A percentile compares a stretch with the other conserved stretches of the same genome.
Evolutionary conservation across 2,113 vertebrate genomes (phyloP).

Genomic region (Ascaphus truei): DNA sequence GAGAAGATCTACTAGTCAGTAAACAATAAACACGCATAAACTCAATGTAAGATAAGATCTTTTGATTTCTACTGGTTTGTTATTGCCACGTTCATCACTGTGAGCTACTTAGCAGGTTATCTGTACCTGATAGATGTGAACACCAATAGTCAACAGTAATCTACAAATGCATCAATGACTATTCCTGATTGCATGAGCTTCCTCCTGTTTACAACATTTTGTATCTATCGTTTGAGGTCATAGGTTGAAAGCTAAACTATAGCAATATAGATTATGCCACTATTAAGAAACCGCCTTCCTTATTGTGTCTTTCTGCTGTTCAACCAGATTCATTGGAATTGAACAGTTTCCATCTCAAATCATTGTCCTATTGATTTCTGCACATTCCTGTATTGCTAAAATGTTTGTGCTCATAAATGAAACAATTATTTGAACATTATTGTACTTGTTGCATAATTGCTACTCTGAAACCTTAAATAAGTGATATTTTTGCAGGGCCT

Average conservation of each 20-base stretch:
- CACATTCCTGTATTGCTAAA: background rate
- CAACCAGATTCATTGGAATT: background rate
- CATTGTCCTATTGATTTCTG: background rate
- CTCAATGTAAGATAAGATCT: constrained; percentile 10
- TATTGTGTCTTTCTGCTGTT: background rate
- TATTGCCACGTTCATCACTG: constrained; percentile 17
- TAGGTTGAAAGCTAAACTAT: background rate
- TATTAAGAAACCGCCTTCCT: background rate
- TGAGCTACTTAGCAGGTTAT: background rate
- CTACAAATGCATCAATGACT: constrained; percentile 17
- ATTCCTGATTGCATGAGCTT: background rate
- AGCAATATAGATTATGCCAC: background rate
- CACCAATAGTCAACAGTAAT: background rate
- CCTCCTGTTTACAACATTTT: background rate
- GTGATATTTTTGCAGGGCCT: background rate
- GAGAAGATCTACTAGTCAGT: background rate
- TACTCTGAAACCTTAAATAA: background rate
- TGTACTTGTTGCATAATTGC: background rate
- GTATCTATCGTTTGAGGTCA: background rate
- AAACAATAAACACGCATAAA: background rate
- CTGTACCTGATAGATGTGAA: constrained; percentile 11
- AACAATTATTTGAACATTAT: background rate
- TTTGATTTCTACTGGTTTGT: background rate
- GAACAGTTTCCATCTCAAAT: background rate
- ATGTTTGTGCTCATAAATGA: background rate